phyloP scores from a whole-genome alignment of 2,113 vertebrate species.

The Saccopteryx leptura region DNA sequence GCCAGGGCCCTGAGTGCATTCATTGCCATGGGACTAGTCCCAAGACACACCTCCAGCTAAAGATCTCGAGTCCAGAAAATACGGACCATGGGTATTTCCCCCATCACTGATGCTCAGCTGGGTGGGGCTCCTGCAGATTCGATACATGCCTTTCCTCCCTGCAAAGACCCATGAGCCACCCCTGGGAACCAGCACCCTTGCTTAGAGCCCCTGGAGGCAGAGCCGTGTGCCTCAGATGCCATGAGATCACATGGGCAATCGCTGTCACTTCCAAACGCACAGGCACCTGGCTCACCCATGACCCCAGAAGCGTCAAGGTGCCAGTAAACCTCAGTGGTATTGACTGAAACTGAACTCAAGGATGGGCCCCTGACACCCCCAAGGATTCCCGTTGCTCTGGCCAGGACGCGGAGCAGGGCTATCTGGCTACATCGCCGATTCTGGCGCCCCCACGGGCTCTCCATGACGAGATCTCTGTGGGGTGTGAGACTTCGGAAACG shows the following conservation, averaged over 20 bases:
- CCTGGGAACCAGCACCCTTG: not conserved
- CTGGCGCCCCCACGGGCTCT: not conserved
- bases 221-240: no score
- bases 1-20: not conserved
- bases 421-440: not conserved
- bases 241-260: not conserved
- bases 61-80: not conserved
- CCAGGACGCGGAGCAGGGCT: not conserved
- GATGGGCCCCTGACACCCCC: not conserved
- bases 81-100: not conserved
- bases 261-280: not conserved
- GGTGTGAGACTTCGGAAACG: not conserved
- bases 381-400: not conserved
- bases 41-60: not conserved
- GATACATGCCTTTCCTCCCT: not conserved
- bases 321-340: not conserved
- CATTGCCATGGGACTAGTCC: rapidly evolving
- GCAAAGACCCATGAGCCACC: not conserved
- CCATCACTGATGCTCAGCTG: not conserved
- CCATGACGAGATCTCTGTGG: not conserved
- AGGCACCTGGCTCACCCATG: not conserved
- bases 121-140: not conserved
- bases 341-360: not conserved
- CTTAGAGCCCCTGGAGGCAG: not conserved
- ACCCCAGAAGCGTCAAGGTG: not conserved